phyloP scores from a whole-genome alignment of 2,888 invertebrate species.

The Acanthococcus lagerstroemiae region DNA sequence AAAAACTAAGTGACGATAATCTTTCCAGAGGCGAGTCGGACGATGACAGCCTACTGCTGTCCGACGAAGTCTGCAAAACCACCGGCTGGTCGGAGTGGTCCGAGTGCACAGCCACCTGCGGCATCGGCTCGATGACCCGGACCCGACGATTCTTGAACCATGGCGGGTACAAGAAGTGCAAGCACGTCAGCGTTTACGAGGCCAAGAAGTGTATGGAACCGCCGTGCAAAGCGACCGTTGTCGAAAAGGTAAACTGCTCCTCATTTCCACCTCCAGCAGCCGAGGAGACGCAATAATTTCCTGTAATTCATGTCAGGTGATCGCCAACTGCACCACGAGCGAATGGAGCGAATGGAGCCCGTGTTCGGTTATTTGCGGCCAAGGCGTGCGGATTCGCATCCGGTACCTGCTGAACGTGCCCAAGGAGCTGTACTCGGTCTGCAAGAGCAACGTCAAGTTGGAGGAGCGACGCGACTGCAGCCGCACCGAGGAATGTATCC shows the following conservation, averaged over 20 bases:
- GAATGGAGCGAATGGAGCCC: conserved; percentile 89
- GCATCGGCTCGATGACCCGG: conserved; percentile 63
- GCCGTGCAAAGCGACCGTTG: conserved; percentile 45
- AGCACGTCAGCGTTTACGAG: conserved; percentile 64
- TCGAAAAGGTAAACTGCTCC: conserved; percentile 24
- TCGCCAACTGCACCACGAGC: conserved; percentile 56
- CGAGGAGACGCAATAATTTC: too few species aligned
- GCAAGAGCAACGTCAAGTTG: conserved; percentile 57
- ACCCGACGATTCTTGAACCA: conserved; percentile 63
- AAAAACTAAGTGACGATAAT: not conserved
- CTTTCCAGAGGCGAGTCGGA: conserved; percentile 39
- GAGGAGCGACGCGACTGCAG: conserved; percentile 63
- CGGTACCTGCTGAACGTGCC: conserved; percentile 57
- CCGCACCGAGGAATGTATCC: conserved; percentile 52
- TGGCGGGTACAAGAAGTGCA: conserved; percentile 70
- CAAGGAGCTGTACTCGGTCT: conserved; percentile 44
- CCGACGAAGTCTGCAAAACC: conserved; percentile 53
- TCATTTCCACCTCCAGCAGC: too few species aligned
- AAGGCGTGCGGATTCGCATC: conserved; percentile 63
- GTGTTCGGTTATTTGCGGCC: conserved; percentile 79
- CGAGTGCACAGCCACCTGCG: conserved; percentile 78
- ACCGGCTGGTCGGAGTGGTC: conserved; percentile 71
- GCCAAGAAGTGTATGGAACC: conserved; percentile 70
- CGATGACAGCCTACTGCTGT: conserved; percentile 35
- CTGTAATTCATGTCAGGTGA: conserved; percentile 40